Evolutionary conservation across 30 jellyfish, hydroid and myxozoan species (phyloP), one percentile per base, ranked within the genome.

Genomic region (Cassiopea xamachana): DNA sequence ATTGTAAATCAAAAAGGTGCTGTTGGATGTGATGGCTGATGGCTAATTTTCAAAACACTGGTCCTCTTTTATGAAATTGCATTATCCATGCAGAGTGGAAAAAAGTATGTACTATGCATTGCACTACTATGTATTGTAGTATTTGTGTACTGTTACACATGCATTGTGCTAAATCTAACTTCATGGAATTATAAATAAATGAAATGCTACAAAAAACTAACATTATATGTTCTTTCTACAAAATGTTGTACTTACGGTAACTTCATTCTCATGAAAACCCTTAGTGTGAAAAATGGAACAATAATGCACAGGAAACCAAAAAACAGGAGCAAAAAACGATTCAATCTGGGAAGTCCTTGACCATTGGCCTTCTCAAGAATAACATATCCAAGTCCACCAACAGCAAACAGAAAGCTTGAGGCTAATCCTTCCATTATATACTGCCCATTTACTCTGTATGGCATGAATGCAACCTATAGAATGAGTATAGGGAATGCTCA

Each of bases 351-450:
- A 61, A 95, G 62, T 48, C 98, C 98, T 61, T 97, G 99, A 1
- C 99, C 98, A 84, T 95, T 95, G 10, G 99, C 99, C 78, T 95
- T 95, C 73, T 95, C 99, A 14, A 95, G 90, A 50, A 95, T 92
- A 79, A 95, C 93, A 69, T 87, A 95, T 15, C 99, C 99, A 60
- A 95, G 94, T 1, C 99, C 99, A 64, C 99, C 99, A 78, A 92
- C 90, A 1, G 97, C 83, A 85, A 95, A 95, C 68, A 95, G 83
- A 91, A 95, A 95, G 69, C 99, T 95, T 46, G 99, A 96, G 18
- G 99, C 97, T 27, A 95, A 70, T 67, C 99, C 99, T 85, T 95
- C 99, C 99, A 95, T 95, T 93, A 95, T 95, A 86, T 95, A 95
- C 71, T 95, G 99, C 55, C 99, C 99, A 83, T 95, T 95, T 8